Percentiles rank a stretch among this genome's conserved stretches.
Evolutionary conservation across 2,888 invertebrate species (phyloP).

Genomic region (Automeris io): DNA sequence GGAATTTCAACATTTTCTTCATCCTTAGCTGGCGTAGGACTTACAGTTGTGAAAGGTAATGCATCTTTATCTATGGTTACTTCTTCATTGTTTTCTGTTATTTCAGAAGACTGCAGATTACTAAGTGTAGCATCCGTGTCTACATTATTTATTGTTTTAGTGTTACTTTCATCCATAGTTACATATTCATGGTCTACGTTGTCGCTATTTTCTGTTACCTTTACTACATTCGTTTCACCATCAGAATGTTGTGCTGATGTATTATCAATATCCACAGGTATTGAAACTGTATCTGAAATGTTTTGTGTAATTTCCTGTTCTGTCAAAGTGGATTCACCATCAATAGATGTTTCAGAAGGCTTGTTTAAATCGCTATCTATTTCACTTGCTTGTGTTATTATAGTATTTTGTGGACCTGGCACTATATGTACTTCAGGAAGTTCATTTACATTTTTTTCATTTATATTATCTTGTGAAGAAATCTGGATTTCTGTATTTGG

Average conservation of each 20-base stretch:
- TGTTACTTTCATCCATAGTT: background rate
- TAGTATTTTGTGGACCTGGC: constrained; percentile 18
- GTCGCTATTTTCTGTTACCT: background rate
- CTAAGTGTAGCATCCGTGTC: background rate
- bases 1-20: constrained; percentile 6
- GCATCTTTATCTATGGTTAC: background rate
- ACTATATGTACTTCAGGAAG: constrained; percentile 35
- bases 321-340: constrained; percentile 12
- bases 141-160: background rate
- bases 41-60: constrained; percentile 1
- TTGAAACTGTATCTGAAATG: background rate
- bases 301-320: constrained; percentile 7
- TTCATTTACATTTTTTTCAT: constrained; percentile 22
- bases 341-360: constrained; percentile 6
- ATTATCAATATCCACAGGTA: background rate
- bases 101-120: background rate
- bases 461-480: constrained; percentile 17
- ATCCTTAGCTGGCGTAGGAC: constrained; percentile 8
- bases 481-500: constrained; percentile 20
- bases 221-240: background rate
- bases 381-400: constrained; percentile 14
- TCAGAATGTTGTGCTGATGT: background rate
- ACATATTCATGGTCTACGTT: background rate
- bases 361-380: constrained; percentile 9
- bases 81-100: constrained; percentile 1